phyloP scores from a whole-genome alignment of 2,113 vertebrate species.

The Poeciliopsis occidentalis region DNA sequence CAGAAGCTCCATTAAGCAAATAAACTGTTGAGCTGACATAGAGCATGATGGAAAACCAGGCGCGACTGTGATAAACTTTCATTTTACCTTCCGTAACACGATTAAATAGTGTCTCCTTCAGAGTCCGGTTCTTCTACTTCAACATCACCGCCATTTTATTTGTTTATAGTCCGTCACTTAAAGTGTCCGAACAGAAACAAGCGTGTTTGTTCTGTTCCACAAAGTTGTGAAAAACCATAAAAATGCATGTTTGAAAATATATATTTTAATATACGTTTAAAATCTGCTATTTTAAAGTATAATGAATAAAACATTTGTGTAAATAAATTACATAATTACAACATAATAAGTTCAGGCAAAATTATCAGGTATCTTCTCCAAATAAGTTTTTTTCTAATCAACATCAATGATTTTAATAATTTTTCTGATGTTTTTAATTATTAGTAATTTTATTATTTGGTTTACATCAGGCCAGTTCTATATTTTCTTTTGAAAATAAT shows the following conservation, averaged over 20 bases:
- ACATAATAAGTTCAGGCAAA: too few relatives aligned
- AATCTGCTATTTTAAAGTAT: too few relatives aligned
- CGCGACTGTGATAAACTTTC: accelerated
- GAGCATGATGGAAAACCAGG: accelerated
- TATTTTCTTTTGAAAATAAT: too few relatives aligned
- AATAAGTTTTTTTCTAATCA: too few relatives aligned
- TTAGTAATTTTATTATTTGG: not conserved
- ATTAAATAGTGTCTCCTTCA: constrained; percentile 1
- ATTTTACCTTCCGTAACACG: constrained; percentile 8
- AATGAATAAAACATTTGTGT: too few relatives aligned
- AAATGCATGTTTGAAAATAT: too few relatives aligned
- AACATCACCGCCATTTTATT: constrained; percentile 53
- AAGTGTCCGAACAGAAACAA: constrained; percentile 59
- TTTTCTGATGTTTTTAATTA: not conserved
- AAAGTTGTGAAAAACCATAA: not conserved
- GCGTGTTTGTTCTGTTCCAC: accelerated
- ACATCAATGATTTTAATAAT: not conserved
- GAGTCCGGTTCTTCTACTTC: not conserved
- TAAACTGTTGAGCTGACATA: accelerated
- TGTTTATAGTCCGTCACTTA: constrained; percentile 67
- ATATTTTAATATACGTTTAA: too few relatives aligned
- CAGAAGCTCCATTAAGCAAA: not conserved
- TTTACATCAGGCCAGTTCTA: too few relatives aligned
- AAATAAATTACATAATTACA: too few relatives aligned
- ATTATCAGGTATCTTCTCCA: too few relatives aligned